Base-by-base conservation (phyloP, 2,888 invertebrate genomes). In the Helicoverpa assulta region DNA sequence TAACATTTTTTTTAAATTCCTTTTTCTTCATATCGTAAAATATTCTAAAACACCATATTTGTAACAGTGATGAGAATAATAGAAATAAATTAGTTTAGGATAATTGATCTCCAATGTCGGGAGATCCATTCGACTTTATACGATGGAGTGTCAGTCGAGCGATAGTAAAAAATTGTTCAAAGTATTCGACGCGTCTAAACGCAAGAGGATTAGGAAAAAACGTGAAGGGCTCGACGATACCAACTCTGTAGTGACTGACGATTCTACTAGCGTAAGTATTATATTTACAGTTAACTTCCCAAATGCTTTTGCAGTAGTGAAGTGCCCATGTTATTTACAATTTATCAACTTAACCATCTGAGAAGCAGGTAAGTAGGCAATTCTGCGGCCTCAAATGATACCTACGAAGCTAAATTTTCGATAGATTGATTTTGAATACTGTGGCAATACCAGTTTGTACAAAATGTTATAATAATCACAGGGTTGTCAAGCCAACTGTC, bases 81-180 rank as follows among this genome's bases (percentile, higher is more conserved):
- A 87, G 73, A 82, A 81, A 78, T 83, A 76, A 83, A 85, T 82
- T 87, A 86, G 85, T 82, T 74, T 88, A 83, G 82, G 68, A 71
- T 80, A 75, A 83, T 85, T 81, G 79, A 67, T 73, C 74, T 89
- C 87, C 86, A 70, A 93, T 92, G 93, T 86, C 85, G 70, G 78
- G 78, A 73, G 91, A 91, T 82, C 87, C 87, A 47, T 89, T 90
- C 57, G 85, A 86, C 66, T 84, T 86, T 83, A 84, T 90, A 72
- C 84, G 86, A 95, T 95, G 95, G 95, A 95, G 86, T 91, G 92
- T 90, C 91, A 93, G 84, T 61, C 90, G 77, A 90, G 89, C 86
- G 94, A 95, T 89, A 94, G 93, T 82, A 94, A 94, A 88, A 94
- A 93, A 91, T 76, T 95, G 77, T 90, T 91, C 70, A 92, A 94